Percentiles rank a stretch among this genome's conserved stretches.
Conservation (phyloP, 1,140 invertebrate species). For the Euglossa dilemma region DNA sequence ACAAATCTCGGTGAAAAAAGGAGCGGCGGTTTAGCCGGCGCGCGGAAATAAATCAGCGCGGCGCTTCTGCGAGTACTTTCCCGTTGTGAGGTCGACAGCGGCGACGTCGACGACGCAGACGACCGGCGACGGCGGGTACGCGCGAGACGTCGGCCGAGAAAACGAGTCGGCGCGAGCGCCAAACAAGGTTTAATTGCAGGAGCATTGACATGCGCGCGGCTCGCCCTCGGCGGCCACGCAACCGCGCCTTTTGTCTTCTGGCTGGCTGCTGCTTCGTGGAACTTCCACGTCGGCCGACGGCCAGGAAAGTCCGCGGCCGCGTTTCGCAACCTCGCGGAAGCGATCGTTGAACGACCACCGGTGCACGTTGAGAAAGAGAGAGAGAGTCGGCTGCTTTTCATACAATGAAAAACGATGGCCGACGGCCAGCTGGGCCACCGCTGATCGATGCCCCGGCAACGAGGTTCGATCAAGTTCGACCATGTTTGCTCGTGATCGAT, state of each 20-base stretch:
- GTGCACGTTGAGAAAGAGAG: neutral
- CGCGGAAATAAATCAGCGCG: slow-evolving; percentile 74
- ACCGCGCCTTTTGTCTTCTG: slow-evolving; percentile 68
- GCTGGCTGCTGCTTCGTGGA: slow-evolving; percentile 54
- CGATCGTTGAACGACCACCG: neutral
- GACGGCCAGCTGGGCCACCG: neutral
- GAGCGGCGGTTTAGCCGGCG: slow-evolving; percentile 46
- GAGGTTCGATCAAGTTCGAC: neutral
- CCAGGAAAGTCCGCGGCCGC: slow-evolving; percentile 21
- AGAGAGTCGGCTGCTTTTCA: slow-evolving; percentile 14
- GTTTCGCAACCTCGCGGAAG: slow-evolving; percentile 43
- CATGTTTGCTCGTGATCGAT: neutral
- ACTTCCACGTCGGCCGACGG: slow-evolving; percentile 43
- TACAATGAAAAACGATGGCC: slow-evolving; percentile 31
- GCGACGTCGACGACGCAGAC: neutral
- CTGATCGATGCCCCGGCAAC: neutral
- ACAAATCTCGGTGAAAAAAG: slow-evolving; percentile 51
- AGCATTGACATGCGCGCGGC: slow-evolving; percentile 72
- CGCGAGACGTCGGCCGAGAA: slow-evolving; percentile 36
- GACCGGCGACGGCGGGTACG: neutral
- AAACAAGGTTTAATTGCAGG: slow-evolving; percentile 76
- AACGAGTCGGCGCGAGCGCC: slow-evolving; percentile 63
- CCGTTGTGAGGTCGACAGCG: slow-evolving; percentile 45
- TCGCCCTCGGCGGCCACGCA: slow-evolving; percentile 40
- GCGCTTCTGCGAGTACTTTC: slow-evolving; percentile 69